These are phyloP conservation scores for Phenganax marumi DNA, from an alignment of 92 coral and sea anemone genomes.

Conservation along the genomic window DNA sequence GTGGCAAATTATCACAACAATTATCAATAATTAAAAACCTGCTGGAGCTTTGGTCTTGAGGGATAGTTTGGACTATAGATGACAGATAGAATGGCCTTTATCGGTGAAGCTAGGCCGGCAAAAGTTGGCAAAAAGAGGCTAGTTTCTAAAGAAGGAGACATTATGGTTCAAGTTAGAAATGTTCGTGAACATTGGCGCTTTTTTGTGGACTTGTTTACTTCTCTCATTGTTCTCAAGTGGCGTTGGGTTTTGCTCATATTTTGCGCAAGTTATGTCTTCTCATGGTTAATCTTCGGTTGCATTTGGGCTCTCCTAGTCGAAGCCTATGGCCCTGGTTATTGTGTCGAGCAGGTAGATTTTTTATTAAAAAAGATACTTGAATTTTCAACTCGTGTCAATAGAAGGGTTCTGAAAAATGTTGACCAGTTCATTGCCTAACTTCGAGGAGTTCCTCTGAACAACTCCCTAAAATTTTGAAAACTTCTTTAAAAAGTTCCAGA, in stretches of 20 bases:
- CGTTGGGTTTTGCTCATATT: conserved; percentile 71
- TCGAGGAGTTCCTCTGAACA: too few relatives aligned
- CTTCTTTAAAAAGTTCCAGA: too few relatives aligned
- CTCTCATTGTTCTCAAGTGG: conserved; percentile 81
- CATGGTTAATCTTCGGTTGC: conserved; percentile 80
- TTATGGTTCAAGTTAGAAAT: conserved; percentile 68
- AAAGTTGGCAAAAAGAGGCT: conserved; percentile 55
- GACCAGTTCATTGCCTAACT: too few relatives aligned
- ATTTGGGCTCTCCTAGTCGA: conserved; percentile 82
- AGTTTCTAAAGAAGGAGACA: conserved; percentile 67
- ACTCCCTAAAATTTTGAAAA: too few relatives aligned
- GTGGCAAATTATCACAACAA: conserved; percentile 8
- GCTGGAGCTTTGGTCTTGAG: not conserved
- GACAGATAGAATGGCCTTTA: not conserved
- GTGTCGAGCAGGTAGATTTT: conserved; percentile 69
- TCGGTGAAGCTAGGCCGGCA: not conserved
- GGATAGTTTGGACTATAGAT: not conserved
- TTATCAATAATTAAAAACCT: conserved; percentile 9
- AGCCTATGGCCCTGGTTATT: conserved; percentile 71
- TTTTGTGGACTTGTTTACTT: conserved; percentile 77
- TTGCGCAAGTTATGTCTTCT: conserved; percentile 69
- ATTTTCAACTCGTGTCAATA: too few relatives aligned
- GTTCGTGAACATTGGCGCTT: conserved; percentile 73
- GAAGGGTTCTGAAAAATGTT: too few relatives aligned
- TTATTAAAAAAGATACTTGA: too few relatives aligned